phyloP scores from a whole-genome alignment of 2,888 invertebrate species.

The Xestia ashworthii region DNA sequence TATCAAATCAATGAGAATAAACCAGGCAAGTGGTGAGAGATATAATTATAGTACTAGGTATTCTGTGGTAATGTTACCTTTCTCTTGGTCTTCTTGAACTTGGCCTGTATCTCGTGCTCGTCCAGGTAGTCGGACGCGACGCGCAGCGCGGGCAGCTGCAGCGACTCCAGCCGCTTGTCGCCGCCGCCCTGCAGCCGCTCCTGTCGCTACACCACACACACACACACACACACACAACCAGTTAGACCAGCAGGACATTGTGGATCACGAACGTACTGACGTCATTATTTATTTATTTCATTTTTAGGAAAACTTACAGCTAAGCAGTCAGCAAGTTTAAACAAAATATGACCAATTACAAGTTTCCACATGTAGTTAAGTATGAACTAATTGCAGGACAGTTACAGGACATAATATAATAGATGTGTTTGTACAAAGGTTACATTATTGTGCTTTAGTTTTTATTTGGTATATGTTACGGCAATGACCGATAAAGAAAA shows the following conservation, averaged over 20 bases:
- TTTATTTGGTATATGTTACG: not conserved
- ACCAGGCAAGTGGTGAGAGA: not conserved
- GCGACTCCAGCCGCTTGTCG: slow-evolving; percentile 93
- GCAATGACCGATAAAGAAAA: not conserved
- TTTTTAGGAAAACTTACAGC: too few relatives aligned
- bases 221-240: not conserved
- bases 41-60: not conserved
- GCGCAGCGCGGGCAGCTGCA: slow-evolving; percentile 92
- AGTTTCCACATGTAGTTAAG: too few relatives aligned
- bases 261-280: not conserved
- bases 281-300: not conserved
- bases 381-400: not conserved
- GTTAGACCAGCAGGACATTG: not conserved
- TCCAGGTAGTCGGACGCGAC: slow-evolving; percentile 97
- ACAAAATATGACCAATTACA: too few relatives aligned
- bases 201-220: slow-evolving; percentile 68
- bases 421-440: not conserved
- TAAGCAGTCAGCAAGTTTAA: too few relatives aligned
- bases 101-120: slow-evolving; percentile 94
- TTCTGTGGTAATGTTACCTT: slow-evolving; percentile 83
- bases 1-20: too few relatives aligned
- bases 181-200: slow-evolving; percentile 78
- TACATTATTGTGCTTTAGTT: not conserved
- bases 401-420: not conserved
- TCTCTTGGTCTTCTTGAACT: slow-evolving; percentile 97